Base-by-base conservation (phyloP, 1,140 invertebrate species). In the Temnothorax longispinosus region DNA sequence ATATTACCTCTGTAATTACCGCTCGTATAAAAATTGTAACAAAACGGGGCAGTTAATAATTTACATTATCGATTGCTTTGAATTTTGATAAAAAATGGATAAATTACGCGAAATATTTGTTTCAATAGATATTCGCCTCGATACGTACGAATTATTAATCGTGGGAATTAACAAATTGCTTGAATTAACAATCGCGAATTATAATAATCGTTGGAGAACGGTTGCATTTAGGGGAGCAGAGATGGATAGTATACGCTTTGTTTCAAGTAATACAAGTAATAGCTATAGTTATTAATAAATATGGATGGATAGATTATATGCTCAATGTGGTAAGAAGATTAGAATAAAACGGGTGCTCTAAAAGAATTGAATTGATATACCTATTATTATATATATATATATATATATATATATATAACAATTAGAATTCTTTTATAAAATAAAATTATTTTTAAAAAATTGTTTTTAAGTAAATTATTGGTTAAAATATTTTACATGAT, bases 161-260 rank as follows among this genome's bases (percentile, higher is more conserved):
- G 41, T 6, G 65, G 41, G 65, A 69, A 21, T 69, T 69, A 69
- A 47, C 21, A 69, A 69, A 69, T 69, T 41, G 65, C 21, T 27
- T 50, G 65, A 69, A 69, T 69, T 69, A 41, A 69, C 65, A 69
- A 69, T 69, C 41, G 21, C 65, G 65, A 69, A 69, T 69, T 69
- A 69, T 69, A 69, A 69, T 69, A 69, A 69, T 50, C 13, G 21
- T 32, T 32, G 21, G 65, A 32, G 41, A 69, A 69, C 21, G 41
- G 50, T 69, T 47, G 13, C 11, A 47, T 69, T 50, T 69, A 8
- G 21, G 41, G 13, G 13, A 15, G 8, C 6, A 10, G 41, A 10
- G 18, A 54, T 69, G 41, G 21, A 27, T 47, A 47, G 47, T 69
- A 47, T 65, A 15, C 11, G 15, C 35, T 65, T 10, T 67, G 21